A percentile compares a stretch with the other conserved stretches of the same genome.
Evolutionary conservation across 2,113 vertebrate species (phyloP).

Genomic region (Athene noctua): DNA sequence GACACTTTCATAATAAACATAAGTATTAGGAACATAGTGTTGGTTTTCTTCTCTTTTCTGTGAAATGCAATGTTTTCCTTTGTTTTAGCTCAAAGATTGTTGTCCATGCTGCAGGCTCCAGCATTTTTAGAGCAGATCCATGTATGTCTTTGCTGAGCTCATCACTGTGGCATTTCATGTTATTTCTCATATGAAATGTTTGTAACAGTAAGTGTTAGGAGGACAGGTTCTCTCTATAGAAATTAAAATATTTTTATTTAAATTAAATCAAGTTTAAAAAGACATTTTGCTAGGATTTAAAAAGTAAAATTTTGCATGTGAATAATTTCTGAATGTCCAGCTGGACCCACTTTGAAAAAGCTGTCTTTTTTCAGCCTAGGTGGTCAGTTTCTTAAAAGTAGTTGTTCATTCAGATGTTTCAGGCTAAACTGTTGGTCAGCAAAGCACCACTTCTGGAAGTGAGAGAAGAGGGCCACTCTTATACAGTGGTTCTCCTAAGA

Average conservation of each 20-base stretch:
- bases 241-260: not conserved
- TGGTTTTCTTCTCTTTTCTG: constrained; percentile 28
- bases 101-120: not conserved
- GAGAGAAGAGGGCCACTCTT: not conserved
- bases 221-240: not conserved
- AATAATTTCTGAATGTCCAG: not conserved
- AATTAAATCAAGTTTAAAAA: not conserved
- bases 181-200: not conserved
- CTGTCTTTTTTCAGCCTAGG: not conserved
- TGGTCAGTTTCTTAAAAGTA: not conserved
- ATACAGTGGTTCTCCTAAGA: not conserved
- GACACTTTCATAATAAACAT: constrained; percentile 83
- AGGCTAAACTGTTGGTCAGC: not conserved
- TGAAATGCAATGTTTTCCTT: not conserved
- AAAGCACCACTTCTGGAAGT: not conserved
- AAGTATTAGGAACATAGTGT: constrained; percentile 63
- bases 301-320: not conserved
- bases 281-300: not conserved
- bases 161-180: not conserved
- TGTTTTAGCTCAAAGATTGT: not conserved
- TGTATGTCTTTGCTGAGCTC: not conserved
- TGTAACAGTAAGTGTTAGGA: not conserved
- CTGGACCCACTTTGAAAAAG: not conserved
- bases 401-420: not conserved
- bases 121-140: not conserved